Conservation (phyloP, 2,888 invertebrate genomes). For the Volucella inflata region DNA sequence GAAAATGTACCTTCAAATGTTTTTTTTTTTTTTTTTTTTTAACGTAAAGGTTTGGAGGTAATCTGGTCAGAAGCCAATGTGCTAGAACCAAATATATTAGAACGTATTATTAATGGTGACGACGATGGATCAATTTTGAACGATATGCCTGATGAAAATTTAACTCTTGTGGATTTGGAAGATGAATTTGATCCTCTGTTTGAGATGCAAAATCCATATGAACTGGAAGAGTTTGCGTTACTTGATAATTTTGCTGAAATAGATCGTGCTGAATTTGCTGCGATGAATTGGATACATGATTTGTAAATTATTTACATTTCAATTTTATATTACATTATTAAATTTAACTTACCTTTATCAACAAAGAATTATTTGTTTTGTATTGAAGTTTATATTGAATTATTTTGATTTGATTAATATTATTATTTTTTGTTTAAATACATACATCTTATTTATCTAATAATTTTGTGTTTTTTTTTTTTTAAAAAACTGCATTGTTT, state of each 20-base stretch:
- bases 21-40: not conserved
- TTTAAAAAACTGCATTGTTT: not conserved
- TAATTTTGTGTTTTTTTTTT: not conserved
- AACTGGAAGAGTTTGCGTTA: conserved; percentile 30
- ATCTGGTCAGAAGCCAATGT: conserved; percentile 71
- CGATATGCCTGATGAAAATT: conserved; percentile 26
- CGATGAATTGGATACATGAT: conserved; percentile 54
- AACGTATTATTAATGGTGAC: conserved; percentile 57
- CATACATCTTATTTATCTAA: not conserved
- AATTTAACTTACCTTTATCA: no score
- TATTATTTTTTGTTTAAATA: no score
- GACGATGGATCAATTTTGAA: conserved; percentile 25
- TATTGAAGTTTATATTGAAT: no score
- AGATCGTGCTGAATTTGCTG: conserved; percentile 24
- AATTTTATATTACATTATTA: no score
- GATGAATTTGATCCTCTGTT: conserved; percentile 35
- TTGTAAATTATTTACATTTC: conserved; percentile 31
- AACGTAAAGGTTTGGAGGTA: conserved; percentile 51
- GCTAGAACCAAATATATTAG: conserved; percentile 52
- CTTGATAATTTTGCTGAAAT: conserved; percentile 26
- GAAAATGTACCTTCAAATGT: not conserved
- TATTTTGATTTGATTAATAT: no score
- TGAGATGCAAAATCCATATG: conserved; percentile 29
- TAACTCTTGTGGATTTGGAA: conserved; percentile 34
- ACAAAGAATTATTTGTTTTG: no score